Evolutionary conservation across 2,113 vertebrate species (phyloP), one percentile per base, ranked within the genome.

Genomic region (Carettochelys insculpta): DNA sequence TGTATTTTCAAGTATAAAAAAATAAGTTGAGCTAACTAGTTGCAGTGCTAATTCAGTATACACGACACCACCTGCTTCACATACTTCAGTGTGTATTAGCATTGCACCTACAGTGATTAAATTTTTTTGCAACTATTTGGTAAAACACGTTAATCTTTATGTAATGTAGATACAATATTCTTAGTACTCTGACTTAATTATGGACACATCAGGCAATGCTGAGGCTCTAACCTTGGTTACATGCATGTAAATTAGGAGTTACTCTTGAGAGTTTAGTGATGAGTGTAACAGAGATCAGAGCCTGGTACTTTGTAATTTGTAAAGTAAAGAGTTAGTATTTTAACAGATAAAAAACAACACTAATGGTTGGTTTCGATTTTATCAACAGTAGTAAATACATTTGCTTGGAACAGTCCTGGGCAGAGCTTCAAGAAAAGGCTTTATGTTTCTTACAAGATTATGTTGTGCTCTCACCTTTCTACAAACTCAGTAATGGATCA

Each of bases 401-500:
- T n/a, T n/a, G n/a, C 8, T 79, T 54, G 53, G 31, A 91, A n/a
- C 27, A 76, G 3, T 8, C 2, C 0, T 65, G 27, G 20, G 1
- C 86, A 25, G 45, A 22, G 47, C 43, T 77, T 13, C 51, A 80
- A 52, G 54, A 89, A 89, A 16, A n/a, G 3, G 29, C 31, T 31
- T 80, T 83, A 52, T 38, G 25, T 13, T 86, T 83, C 43, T n/a
- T 86, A 54, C 34, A 52, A 2, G 17, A 11, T 75, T 0, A 0
- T 34, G 12, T 71, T 90, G 48, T 1, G 1, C 11, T 82, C 3
- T 83, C 54, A n/a, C 27, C 82, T 88, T 81, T 85, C 27, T 89
- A 65, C 77, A 16, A 19, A 51, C 4, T 2, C 25, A 41, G 13
- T 43, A 65, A 27, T 1, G 0, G 43, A 38, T 80, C 53, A 11